phyloP scores from a whole-genome alignment of 2,113 vertebrate genomes.

The Hucho hucho region DNA sequence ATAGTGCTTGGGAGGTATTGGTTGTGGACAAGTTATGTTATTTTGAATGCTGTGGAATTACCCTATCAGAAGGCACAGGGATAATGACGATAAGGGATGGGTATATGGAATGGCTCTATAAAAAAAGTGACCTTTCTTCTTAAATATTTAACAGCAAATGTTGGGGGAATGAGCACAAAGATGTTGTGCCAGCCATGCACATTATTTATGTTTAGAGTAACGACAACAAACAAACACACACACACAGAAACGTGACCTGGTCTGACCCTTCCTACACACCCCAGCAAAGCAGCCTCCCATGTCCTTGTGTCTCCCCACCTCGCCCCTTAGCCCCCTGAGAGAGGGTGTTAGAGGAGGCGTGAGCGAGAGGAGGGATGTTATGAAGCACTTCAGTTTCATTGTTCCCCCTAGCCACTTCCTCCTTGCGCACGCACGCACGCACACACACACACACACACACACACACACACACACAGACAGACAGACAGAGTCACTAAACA shows the following conservation, averaged over 20 bases:
- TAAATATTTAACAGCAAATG: background rate
- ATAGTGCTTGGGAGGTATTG: too few species aligned
- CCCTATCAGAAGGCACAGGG: background rate
- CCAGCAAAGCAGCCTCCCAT: background rate
- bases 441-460: too few species aligned
- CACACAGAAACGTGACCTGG: background rate
- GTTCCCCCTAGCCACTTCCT: background rate
- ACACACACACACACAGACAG: background rate
- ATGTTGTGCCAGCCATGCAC: background rate
- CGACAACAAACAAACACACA: constrained; percentile 2
- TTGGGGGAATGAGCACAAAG: background rate
- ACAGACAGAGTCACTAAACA: constrained; percentile 40
- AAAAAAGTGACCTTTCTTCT: background rate
- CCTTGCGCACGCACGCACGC: background rate
- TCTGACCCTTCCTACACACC: background rate
- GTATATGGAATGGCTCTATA: background rate
- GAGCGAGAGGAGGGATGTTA: background rate
- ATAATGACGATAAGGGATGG: background rate
- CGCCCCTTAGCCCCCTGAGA: background rate
- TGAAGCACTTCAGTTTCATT: background rate
- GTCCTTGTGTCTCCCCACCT: background rate
- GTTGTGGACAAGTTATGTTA: too few species aligned
- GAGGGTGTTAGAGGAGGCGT: background rate
- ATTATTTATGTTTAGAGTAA: background rate
- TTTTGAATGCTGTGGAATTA: too few species aligned